A percentile compares a stretch with the other conserved stretches of the same genome.
Evolutionary conservation across 1,140 invertebrate species (phyloP).

Genomic region (Drosophila dunni): DNA sequence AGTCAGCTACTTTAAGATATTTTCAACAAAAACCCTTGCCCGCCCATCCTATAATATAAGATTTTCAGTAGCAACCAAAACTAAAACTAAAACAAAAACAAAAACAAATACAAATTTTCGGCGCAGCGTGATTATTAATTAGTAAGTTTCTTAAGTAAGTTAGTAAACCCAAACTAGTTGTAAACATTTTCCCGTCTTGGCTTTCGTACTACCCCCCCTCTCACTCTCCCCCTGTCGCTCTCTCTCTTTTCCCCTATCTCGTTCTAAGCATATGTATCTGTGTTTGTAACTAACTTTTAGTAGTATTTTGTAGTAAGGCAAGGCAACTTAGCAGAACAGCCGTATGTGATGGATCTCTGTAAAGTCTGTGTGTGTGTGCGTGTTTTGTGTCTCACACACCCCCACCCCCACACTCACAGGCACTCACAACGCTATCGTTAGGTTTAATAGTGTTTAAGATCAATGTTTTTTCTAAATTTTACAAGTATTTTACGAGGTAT

Average conservation of each 20-base stretch:
- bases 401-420: not conserved
- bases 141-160: slow-evolving; percentile 65
- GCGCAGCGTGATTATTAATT: slow-evolving; percentile 81
- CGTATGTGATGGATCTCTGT: slow-evolving; percentile 80
- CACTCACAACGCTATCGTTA: slow-evolving; percentile 50
- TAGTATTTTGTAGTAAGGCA: slow-evolving; percentile 56
- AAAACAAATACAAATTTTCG: slow-evolving; percentile 53
- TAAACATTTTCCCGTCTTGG: slow-evolving; percentile 13
- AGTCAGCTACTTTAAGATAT: slow-evolving; percentile 23
- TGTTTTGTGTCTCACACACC: slow-evolving; percentile 1
- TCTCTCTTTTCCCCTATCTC: not conserved
- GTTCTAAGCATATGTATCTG: not conserved
- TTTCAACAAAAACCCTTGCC: slow-evolving; percentile 19
- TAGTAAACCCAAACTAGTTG: slow-evolving; percentile 30
- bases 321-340: slow-evolving; percentile 68
- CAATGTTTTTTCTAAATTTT: slow-evolving; percentile 47
- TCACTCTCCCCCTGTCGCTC: not conserved
- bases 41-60: slow-evolving; percentile 55
- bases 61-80: slow-evolving; percentile 28
- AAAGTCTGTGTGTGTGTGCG: slow-evolving; percentile 53
- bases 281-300: slow-evolving; percentile 50
- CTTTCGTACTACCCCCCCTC: slow-evolving; percentile 26
- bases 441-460: slow-evolving; percentile 62
- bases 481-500: slow-evolving; percentile 68
- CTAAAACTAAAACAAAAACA: slow-evolving; percentile 4